Conservation (phyloP, 2,888 invertebrate species). For the Synergus japonicus region DNA sequence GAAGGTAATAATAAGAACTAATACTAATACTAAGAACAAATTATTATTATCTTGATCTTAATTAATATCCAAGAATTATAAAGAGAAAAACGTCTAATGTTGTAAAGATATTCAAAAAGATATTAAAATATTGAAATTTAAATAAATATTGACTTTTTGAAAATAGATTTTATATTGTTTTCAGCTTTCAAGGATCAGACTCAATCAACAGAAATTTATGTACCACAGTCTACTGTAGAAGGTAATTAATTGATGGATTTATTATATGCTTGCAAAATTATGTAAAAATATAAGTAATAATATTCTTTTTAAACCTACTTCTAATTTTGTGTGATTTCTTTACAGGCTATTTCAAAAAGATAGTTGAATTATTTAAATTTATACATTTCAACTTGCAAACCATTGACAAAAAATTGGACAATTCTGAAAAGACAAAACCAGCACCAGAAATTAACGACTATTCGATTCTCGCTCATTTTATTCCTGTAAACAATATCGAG, state of each 20-base stretch:
- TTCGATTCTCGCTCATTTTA: slow-evolving; percentile 29
- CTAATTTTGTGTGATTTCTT: background rate
- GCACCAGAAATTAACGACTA: background rate
- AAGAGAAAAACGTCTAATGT: background rate
- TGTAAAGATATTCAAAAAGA: background rate
- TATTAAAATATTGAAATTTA: background rate
- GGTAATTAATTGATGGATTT: background rate
- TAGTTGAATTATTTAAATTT: background rate
- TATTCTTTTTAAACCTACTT: background rate
- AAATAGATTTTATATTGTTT: background rate
- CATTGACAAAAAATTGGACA: slow-evolving; percentile 30
- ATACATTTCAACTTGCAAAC: slow-evolving; percentile 21
- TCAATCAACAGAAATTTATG: background rate
- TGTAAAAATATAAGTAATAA: background rate
- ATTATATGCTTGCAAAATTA: too few relatives aligned
- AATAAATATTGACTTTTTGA: background rate
- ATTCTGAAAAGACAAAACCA: background rate
- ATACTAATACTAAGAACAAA: background rate
- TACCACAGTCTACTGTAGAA: slow-evolving; percentile 13
- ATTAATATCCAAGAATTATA: background rate
- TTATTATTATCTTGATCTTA: background rate
- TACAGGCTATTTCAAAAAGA: slow-evolving; percentile 34
- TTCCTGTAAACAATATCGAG: slow-evolving; percentile 24
- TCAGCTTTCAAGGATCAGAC: background rate
- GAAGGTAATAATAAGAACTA: background rate